A percentile compares a stretch with the other conserved stretches of the same genome.
Evolutionary conservation across 2,113 vertebrate species (phyloP).

Genomic region (Hirundichthys speculiger): DNA sequence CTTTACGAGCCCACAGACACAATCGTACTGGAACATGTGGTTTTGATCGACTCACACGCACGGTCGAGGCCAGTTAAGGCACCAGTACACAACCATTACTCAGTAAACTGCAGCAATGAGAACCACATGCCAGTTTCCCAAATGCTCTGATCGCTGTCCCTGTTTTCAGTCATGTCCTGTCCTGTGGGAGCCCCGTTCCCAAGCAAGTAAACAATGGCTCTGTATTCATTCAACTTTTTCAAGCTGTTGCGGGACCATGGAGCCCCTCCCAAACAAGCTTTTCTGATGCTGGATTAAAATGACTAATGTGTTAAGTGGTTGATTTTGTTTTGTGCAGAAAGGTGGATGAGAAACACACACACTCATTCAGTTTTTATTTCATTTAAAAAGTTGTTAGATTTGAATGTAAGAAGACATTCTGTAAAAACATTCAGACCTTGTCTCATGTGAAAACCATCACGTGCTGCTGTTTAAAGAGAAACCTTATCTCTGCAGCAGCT

Average conservation of each 20-base stretch:
- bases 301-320: background rate
- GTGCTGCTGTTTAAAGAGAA: no score
- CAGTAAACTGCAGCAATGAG: slow-evolving; percentile 58
- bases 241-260: slow-evolving; percentile 13
- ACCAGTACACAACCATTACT: slow-evolving; percentile 57
- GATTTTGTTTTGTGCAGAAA: no score
- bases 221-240: slow-evolving; percentile 57
- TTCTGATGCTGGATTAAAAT: slow-evolving; percentile 9
- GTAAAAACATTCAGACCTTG: no score
- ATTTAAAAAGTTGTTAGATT: no score
- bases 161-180: slow-evolving; percentile 53
- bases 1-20: slow-evolving; percentile 66
- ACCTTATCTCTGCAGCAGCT: no score
- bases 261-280: slow-evolving; percentile 12
- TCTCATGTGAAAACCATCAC: no score
- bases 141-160: slow-evolving; percentile 42
- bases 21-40: slow-evolving; percentile 72
- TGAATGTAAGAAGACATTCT: no score
- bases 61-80: slow-evolving; percentile 63
- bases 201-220: slow-evolving; percentile 60
- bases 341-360: no score
- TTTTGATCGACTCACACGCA: slow-evolving; percentile 74
- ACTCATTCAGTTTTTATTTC: no score
- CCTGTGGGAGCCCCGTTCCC: slow-evolving; percentile 53
- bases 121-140: slow-evolving; percentile 66